Percentiles rank a stretch among this genome's conserved stretches.
Evolutionary conservation across 2,797 vertebrate genomes (phyloP).

Genomic region (Rhadinocentrus ornatus): DNA sequence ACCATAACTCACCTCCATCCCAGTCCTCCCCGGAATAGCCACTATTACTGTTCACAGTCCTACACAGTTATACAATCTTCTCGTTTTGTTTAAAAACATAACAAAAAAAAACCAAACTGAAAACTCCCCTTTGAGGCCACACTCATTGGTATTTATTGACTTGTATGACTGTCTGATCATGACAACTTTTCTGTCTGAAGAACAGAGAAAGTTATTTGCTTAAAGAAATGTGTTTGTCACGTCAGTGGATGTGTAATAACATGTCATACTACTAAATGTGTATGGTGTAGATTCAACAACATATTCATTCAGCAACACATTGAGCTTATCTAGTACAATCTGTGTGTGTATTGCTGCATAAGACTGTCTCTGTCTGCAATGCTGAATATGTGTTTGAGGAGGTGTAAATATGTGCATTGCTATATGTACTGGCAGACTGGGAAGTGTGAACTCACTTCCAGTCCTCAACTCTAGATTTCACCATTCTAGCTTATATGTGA

Average conservation of each 20-base stretch:
- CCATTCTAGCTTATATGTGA: slow-evolving; percentile 27
- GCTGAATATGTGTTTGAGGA: neutral
- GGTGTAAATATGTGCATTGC: neutral
- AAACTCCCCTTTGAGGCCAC: neutral
- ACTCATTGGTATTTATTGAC: neutral
- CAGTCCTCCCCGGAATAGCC: too few relatives aligned
- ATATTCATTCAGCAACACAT: neutral
- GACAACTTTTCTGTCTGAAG: neutral
- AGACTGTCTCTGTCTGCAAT: slow-evolving; percentile 1
- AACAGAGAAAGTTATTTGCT: neutral
- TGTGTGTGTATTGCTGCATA: neutral
- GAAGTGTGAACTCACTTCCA: slow-evolving; percentile 64
- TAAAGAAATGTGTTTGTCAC: neutral
- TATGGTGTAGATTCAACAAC: too few relatives aligned
- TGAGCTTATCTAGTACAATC: neutral
- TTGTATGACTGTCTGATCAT: neutral
- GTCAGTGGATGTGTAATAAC: neutral
- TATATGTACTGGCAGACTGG: slow-evolving; percentile 47
- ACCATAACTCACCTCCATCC: too few relatives aligned
- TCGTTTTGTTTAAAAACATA: too few relatives aligned
- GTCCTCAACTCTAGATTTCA: slow-evolving; percentile 39
- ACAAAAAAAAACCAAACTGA: too few relatives aligned
- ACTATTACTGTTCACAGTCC: too few relatives aligned
- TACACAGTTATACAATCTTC: too few relatives aligned
- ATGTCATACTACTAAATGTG: too few relatives aligned